A percentile compares a stretch with the other conserved stretches of the same genome.
These are phyloP conservation scores for Dicerorhinus sumatrensis DNA, from an alignment of 2,113 vertebrate genomes.

Conservation along the genomic window DNA sequence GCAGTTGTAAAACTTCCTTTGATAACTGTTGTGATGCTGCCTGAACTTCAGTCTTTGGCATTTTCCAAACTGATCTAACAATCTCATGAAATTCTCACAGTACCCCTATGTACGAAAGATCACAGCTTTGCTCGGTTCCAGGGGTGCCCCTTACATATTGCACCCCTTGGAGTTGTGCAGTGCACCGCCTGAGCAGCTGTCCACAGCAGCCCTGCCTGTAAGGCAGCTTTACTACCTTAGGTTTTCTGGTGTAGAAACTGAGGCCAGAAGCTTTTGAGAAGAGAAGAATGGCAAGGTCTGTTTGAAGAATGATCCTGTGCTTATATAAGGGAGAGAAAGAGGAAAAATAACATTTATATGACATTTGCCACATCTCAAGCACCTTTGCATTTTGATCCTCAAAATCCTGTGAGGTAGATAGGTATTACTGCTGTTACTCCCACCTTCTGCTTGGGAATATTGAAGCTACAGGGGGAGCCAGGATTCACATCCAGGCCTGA, in stretches of 20 bases:
- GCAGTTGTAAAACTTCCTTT: not conserved
- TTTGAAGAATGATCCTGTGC: not conserved
- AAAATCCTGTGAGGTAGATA: not conserved
- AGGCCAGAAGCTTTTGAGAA: not conserved
- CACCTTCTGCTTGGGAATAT: not conserved
- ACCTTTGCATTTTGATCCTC: not conserved
- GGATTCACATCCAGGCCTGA: rapidly evolving
- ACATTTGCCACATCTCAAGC: rapidly evolving
- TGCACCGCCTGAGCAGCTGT: not conserved
- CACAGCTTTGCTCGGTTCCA: not conserved
- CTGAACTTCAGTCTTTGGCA: not conserved
- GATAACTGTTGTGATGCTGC: not conserved
- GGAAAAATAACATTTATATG: not conserved
- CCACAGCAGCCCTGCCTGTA: not conserved
- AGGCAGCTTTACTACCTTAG: not conserved
- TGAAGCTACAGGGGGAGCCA: too few relatives aligned
- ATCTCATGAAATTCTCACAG: not conserved
- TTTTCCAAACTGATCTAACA: not conserved
- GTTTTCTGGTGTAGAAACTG: not conserved
- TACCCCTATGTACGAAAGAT: not conserved
- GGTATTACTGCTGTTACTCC: not conserved
- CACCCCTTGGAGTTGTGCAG: not conserved
- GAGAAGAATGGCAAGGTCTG: not conserved
- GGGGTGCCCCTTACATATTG: not conserved
- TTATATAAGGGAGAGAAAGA: not conserved